Conservation (phyloP, 1,140 invertebrate species). For the Zaprionus camerounensis region DNA sequence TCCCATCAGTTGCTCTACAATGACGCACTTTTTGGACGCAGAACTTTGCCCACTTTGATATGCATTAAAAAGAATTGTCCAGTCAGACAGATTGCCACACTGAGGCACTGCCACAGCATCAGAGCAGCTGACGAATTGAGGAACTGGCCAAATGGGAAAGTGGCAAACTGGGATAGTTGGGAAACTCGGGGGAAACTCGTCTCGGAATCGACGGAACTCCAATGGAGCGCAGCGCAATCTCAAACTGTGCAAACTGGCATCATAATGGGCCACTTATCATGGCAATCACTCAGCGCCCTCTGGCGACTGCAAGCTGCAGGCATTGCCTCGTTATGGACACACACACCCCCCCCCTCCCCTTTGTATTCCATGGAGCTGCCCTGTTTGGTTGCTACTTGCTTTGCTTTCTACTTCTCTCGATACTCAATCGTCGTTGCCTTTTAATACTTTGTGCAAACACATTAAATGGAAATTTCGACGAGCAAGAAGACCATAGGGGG, state of each 20-base stretch:
- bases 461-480: slow-evolving; percentile 79
- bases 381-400: slow-evolving; percentile 47
- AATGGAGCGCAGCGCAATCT: slow-evolving; percentile 33
- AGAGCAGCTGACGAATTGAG: slow-evolving; percentile 23
- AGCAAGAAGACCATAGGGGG: slow-evolving; percentile 52
- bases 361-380: neutral
- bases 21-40: slow-evolving; percentile 73
- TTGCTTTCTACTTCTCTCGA: slow-evolving; percentile 77
- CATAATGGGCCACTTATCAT: slow-evolving; percentile 83
- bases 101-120: neutral
- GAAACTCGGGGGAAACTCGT: neutral
- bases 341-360: neutral
- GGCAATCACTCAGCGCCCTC: slow-evolving; percentile 76
- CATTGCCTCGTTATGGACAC: slow-evolving; percentile 39
- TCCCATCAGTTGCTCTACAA: slow-evolving; percentile 29
- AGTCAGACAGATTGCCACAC: slow-evolving; percentile 22
- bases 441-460: slow-evolving; percentile 82
- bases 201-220: neutral
- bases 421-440: slow-evolving; percentile 80
- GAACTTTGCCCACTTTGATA: slow-evolving; percentile 77
- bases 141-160: slow-evolving; percentile 15
- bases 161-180: neutral
- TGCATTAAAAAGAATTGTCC: slow-evolving; percentile 71
- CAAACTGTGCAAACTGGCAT: slow-evolving; percentile 66
- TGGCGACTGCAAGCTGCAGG: slow-evolving; percentile 53